phyloP scores from a whole-genome alignment of 2,888 invertebrate genomes.

The Caradrina clavipalpis region DNA sequence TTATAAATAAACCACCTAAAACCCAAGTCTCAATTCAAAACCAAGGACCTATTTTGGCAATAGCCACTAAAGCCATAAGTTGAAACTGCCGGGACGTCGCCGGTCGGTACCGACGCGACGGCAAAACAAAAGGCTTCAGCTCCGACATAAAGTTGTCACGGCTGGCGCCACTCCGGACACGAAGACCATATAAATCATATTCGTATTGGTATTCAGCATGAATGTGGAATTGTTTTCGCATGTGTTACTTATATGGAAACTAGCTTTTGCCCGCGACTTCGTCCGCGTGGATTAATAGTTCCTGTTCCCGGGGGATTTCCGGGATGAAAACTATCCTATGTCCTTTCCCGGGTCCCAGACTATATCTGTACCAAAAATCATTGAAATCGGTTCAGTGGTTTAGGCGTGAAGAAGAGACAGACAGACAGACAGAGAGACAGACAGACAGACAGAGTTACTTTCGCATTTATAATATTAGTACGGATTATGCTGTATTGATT shows the following conservation, averaged over 20 bases:
- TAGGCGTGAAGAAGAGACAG: too few relatives aligned
- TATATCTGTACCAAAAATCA: too few relatives aligned
- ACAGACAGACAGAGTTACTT: too few relatives aligned
- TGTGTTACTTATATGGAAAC: slow-evolving; percentile 32
- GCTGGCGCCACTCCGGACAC: slow-evolving; percentile 78
- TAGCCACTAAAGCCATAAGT: slow-evolving; percentile 45
- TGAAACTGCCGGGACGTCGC: slow-evolving; percentile 68
- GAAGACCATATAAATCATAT: slow-evolving; percentile 79
- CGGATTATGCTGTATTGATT: slow-evolving; percentile 47
- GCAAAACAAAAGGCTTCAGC: slow-evolving; percentile 74
- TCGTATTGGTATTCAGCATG: slow-evolving; percentile 49
- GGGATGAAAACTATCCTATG: too few relatives aligned
- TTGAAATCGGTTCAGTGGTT: too few relatives aligned
- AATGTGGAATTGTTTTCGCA: slow-evolving; percentile 39
- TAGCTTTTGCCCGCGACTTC: too few relatives aligned
- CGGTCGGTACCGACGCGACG: slow-evolving; percentile 65
- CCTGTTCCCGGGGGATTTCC: too few relatives aligned
- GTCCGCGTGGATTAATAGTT: too few relatives aligned
- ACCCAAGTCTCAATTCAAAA: background rate
- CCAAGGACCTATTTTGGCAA: slow-evolving; percentile 6
- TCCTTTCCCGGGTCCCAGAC: too few relatives aligned
- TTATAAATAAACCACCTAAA: background rate
- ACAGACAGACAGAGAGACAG: too few relatives aligned
- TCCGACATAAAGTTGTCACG: slow-evolving; percentile 82
- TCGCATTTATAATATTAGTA: too few relatives aligned